Conservation (phyloP, 2,888 invertebrate genomes). For the Himalopsyche japonica region DNA sequence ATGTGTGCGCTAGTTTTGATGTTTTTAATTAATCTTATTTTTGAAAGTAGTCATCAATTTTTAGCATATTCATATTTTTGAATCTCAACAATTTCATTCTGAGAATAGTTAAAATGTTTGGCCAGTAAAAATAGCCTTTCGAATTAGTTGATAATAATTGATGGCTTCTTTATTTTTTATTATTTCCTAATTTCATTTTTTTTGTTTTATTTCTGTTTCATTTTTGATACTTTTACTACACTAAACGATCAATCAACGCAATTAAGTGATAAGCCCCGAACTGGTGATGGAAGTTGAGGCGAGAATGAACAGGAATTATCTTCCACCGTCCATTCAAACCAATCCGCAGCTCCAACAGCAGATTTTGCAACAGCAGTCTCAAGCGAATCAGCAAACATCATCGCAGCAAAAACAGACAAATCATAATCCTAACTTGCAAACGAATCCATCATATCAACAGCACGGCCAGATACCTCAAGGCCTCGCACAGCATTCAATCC, state of each 20-base stretch:
- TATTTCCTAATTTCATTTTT: constrained; percentile 34
- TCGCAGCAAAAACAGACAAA: constrained; percentile 38
- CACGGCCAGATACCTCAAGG: constrained; percentile 43
- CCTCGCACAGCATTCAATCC: constrained; percentile 9
- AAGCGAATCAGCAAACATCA: constrained; percentile 43
- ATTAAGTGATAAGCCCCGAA: constrained; percentile 84
- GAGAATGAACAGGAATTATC: constrained; percentile 80
- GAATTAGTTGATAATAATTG: too few relatives aligned
- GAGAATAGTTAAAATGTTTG: too few relatives aligned
- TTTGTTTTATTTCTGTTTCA: constrained; percentile 42
- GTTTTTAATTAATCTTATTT: too few relatives aligned
- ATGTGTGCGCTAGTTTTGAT: not conserved
- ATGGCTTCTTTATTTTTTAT: constrained; percentile 11
- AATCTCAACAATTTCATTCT: too few relatives aligned
- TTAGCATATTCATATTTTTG: too few relatives aligned
- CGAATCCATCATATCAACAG: constrained; percentile 20
- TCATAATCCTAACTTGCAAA: constrained; percentile 28
- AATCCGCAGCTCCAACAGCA: constrained; percentile 48
- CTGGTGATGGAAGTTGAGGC: constrained; percentile 87
- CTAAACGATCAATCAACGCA: not conserved
- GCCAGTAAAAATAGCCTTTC: too few relatives aligned
- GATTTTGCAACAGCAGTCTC: constrained; percentile 41
- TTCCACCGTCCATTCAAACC: constrained; percentile 71
- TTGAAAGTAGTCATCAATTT: too few relatives aligned
- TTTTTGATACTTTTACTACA: constrained; percentile 32